Evolutionary conservation across 2,113 vertebrate genomes (phyloP).

Genomic region (Alligator mississippiensis): DNA sequence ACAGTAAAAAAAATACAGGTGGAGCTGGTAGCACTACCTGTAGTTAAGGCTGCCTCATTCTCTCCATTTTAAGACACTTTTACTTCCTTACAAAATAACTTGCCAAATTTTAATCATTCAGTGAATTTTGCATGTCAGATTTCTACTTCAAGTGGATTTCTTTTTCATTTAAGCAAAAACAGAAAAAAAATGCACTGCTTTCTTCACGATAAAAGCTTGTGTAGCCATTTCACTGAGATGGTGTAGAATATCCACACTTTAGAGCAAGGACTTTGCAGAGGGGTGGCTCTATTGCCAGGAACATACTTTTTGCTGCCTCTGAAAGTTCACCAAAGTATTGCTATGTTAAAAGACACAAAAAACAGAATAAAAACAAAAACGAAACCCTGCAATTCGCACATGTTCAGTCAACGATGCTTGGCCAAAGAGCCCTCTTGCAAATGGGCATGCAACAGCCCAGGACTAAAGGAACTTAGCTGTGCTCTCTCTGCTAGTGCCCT

Average conservation of each 20-base stretch:
- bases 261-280: fast-evolving
- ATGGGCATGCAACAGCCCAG: neutral
- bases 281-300: neutral
- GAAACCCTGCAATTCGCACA: neutral
- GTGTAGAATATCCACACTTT: neutral
- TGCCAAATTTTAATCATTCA: neutral
- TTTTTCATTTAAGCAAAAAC: neutral
- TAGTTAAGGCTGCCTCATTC: neutral
- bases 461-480: neutral
- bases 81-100: neutral
- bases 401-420: neutral
- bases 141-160: neutral
- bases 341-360: neutral
- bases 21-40: neutral
- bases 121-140: neutral
- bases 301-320: fast-evolving
- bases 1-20: neutral
- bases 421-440: neutral
- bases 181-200: neutral
- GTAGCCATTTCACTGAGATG: neutral
- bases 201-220: neutral
- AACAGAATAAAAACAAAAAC: neutral
- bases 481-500: neutral
- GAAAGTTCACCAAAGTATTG: neutral
- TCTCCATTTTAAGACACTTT: neutral